Evolutionary conservation across 2,888 invertebrate genomes (phyloP), one percentile per base, ranked within the genome.

Genomic region (Scaeva pyrastri): DNA sequence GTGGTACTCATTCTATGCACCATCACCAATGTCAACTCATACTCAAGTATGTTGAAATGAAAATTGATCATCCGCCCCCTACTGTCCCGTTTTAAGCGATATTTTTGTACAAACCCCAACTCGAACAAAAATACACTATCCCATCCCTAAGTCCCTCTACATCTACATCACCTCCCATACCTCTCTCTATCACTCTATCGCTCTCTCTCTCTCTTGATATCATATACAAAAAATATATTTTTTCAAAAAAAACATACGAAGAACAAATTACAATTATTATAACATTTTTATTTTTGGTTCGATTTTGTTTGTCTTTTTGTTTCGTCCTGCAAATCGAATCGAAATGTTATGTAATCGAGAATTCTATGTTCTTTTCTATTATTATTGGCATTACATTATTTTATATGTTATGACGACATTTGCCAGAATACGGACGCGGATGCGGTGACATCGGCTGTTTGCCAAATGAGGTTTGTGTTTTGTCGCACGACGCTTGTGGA

Each of bases 391-490:
- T 86, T 86, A 86, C 86, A 86, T 87, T 87, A 87, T 87, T 87
- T 83, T 87, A 87, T 87, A 87, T 87, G 82, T 87, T 87, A 83
- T 82, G 83, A 88, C 83, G 83, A 85, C 77, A 88, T 87, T 88
- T 88, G 76, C 50, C 93, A 97, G 96, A 97, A 92, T 97, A 96
- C 91, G 96, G 96, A 82, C 94, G 96, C 88, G 94, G 94, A 23
- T 97, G 97, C 91, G 94, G 94, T 90, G 97, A 97, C 90, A 97
- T 97, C 89, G 96, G 96, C 66, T 97, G 97, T 90, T 93, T 94
- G 73, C 95, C 94, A 90, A 95, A 93, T 89, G 94, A 97, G 92
- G 94, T 94, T 80, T 97, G 97, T 92, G 94, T 96, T 76, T 90
- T 92, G 88, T 90, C 89, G 86, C 95, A 95, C 89, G 96, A 96